Conservation (phyloP, 2,113 vertebrate species). For the Phalacrocorax pelagicus region DNA sequence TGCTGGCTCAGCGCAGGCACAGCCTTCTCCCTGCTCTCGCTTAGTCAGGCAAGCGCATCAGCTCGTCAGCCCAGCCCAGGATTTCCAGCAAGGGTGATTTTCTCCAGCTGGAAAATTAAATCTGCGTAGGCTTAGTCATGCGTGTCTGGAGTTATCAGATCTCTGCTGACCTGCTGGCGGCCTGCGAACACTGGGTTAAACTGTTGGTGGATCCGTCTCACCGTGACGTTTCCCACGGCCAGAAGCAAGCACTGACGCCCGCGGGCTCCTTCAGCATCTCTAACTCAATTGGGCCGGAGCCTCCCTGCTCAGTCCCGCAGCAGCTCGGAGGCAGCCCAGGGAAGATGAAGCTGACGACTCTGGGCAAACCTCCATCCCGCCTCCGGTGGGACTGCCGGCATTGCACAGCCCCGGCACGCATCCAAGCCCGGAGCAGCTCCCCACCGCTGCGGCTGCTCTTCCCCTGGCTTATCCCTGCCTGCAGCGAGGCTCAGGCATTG, state of each 20-base stretch:
- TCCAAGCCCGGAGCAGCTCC: background rate
- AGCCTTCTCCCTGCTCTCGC: background rate
- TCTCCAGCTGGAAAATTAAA: background rate
- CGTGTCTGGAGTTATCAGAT: background rate
- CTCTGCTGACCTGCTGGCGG: background rate
- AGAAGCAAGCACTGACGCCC: background rate
- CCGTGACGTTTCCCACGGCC: background rate
- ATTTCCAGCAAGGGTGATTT: background rate
- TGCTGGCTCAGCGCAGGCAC: background rate
- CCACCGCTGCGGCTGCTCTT: background rate
- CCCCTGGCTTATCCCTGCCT: background rate
- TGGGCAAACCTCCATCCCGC: background rate
- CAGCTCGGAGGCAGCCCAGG: background rate
- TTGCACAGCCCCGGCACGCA: background rate
- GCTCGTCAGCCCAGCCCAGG: background rate
- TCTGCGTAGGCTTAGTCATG: background rate
- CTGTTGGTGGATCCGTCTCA: background rate
- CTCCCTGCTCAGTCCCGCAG: background rate
- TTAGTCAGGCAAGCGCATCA: background rate
- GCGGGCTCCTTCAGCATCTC: background rate
- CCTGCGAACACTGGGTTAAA: background rate
- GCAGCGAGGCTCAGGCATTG: background rate
- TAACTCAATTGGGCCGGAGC: background rate
- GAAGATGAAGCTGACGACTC: background rate
- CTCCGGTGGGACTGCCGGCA: background rate